Evolutionary conservation across 1,140 invertebrate genomes (phyloP).

Genomic region (Pantala flavescens): DNA sequence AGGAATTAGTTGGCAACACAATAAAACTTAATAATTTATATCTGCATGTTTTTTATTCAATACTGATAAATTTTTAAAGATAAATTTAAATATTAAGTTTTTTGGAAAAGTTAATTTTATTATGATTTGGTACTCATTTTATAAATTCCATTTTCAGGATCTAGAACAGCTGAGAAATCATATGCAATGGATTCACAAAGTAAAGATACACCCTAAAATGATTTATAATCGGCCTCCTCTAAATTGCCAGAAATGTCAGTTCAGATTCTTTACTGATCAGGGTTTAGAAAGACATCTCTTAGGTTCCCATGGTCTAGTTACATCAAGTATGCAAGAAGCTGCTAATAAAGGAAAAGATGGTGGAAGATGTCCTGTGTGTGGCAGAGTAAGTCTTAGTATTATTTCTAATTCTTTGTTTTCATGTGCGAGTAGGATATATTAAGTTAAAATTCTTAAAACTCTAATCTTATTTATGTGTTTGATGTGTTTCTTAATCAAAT

Average conservation of each 20-base stretch:
- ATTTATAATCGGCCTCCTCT: conserved; percentile 86
- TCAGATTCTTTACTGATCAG: conserved; percentile 71
- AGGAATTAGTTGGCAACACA: too few species aligned
- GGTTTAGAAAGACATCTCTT: conserved; percentile 85
- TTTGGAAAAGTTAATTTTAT: too few species aligned
- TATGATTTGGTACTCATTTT: too few species aligned
- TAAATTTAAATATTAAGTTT: too few species aligned
- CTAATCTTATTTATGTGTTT: too few species aligned
- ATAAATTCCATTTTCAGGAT: conserved; percentile 55
- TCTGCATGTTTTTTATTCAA: too few species aligned
- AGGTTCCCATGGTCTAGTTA: conserved; percentile 86
- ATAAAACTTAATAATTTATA: too few species aligned
- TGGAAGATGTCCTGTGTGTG: conserved; percentile 85
- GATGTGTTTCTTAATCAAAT: background rate
- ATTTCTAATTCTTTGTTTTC: too few species aligned
- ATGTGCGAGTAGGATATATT: too few species aligned
- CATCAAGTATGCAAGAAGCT: conserved; percentile 90
- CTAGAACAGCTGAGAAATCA: conserved; percentile 83
- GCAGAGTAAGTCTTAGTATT: conserved; percentile 50
- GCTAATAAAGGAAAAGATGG: conserved; percentile 90
- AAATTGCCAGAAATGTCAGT: conserved; percentile 94
- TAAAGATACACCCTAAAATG: conserved; percentile 94
- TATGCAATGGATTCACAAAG: conserved; percentile 94
- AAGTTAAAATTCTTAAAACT: too few species aligned
- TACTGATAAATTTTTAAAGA: too few species aligned